phyloP scores from a whole-genome alignment of 2,797 vertebrate species.

The Florisuga fusca region DNA sequence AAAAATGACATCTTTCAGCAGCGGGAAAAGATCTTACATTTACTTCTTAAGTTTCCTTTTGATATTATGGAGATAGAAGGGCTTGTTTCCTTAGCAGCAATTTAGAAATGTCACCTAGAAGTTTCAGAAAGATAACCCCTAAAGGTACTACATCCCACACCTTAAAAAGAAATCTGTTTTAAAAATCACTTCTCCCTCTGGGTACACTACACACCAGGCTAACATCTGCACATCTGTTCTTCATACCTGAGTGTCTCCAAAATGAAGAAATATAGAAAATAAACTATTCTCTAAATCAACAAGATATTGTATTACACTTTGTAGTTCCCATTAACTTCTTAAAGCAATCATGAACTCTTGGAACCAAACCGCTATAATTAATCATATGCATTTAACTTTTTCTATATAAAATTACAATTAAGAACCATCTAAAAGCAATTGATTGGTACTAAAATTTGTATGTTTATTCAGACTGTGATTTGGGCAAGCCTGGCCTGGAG shows the following conservation, averaged over 20 bases:
- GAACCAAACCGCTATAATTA: slow-evolving; percentile 42
- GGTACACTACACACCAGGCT: slow-evolving; percentile 13
- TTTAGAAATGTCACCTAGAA: slow-evolving; percentile 58
- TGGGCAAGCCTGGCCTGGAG: background rate
- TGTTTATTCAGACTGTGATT: background rate
- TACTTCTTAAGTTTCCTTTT: slow-evolving; percentile 74
- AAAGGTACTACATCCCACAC: slow-evolving; percentile 21
- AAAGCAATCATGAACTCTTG: background rate
- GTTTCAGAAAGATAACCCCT: slow-evolving; percentile 40
- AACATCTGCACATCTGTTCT: slow-evolving; percentile 59
- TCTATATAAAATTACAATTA: background rate
- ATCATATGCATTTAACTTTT: background rate
- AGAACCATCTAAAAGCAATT: background rate
- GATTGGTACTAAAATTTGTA: background rate
- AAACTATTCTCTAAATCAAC: slow-evolving; percentile 33
- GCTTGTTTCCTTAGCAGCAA: slow-evolving; percentile 70
- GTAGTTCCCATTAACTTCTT: background rate
- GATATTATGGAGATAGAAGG: slow-evolving; percentile 65
- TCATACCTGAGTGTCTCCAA: slow-evolving; percentile 49
- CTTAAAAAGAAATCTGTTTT: slow-evolving; percentile 35
- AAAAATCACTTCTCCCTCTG: slow-evolving; percentile 53
- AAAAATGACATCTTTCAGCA: slow-evolving; percentile 75
- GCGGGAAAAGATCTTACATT: slow-evolving; percentile 69
- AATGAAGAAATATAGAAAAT: slow-evolving; percentile 37
- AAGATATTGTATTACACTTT: slow-evolving; percentile 17